Evolutionary conservation across 2,113 vertebrate species (phyloP).

Genomic region (Cryptoleucopteryx plumbea): DNA sequence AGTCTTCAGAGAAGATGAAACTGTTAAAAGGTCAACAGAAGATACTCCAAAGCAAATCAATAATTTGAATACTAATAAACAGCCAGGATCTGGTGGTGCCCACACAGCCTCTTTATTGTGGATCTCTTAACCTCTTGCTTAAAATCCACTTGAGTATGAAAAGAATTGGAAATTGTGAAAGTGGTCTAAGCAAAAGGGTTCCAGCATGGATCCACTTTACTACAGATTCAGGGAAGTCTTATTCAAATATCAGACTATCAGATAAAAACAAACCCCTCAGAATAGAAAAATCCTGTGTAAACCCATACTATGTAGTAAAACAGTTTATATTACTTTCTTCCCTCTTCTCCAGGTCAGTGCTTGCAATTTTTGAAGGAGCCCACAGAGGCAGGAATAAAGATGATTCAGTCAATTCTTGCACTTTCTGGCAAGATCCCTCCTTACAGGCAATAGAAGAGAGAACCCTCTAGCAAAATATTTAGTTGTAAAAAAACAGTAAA

Average conservation of each 20-base stretch:
- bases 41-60: not conserved
- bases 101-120: not conserved
- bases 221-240: not conserved
- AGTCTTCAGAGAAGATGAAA: not conserved
- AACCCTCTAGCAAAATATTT: not conserved
- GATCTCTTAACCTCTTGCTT: not conserved
- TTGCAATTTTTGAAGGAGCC: not conserved
- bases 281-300: not conserved
- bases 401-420: not conserved
- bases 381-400: not conserved
- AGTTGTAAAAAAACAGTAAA: not conserved
- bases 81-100: not conserved
- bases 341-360: not conserved
- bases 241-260: not conserved
- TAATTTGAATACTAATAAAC: not conserved
- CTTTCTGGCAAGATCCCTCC: not conserved
- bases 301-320: not conserved
- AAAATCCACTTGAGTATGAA: not conserved
- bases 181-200: not conserved
- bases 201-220: not conserved
- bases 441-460: not conserved
- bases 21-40: not conserved
- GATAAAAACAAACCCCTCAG: not conserved
- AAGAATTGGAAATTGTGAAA: not conserved
- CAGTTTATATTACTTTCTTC: not conserved